Evolutionary conservation across 2,888 invertebrate genomes (phyloP).

Genomic region (Pseudococcus jackbeardsleyi): DNA sequence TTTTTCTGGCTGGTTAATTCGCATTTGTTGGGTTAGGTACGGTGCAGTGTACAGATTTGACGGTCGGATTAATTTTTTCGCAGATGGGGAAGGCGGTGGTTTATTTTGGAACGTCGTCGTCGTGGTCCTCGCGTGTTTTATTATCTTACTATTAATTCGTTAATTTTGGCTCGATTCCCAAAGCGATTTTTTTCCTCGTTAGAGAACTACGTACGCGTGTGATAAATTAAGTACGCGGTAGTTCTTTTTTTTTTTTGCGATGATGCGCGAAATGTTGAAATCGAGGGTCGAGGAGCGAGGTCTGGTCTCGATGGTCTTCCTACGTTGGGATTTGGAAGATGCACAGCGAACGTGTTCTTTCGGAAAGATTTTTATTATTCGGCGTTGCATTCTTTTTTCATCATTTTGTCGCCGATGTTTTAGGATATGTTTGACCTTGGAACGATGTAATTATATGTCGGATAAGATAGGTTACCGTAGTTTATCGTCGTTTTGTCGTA

Average conservation of each 20-base stretch:
- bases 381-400: background rate
- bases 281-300: background rate
- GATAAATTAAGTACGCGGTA: background rate
- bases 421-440: constrained; percentile 24
- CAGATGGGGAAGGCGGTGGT: background rate
- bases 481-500: background rate
- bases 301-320: background rate
- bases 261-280: background rate
- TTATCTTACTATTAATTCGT: background rate
- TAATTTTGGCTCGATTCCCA: constrained; percentile 31
- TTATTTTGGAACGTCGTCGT: background rate
- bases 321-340: background rate
- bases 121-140: background rate
- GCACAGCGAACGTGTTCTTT: background rate
- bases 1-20: constrained; percentile 25
- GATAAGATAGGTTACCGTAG: background rate
- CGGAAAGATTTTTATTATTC: background rate
- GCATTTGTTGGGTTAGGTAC: background rate
- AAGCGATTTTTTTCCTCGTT: background rate
- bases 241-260: background rate
- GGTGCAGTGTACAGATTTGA: background rate
- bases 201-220: background rate
- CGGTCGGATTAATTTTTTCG: constrained; percentile 14
- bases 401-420: background rate
- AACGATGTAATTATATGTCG: background rate